Conservation (phyloP, 2,797 vertebrate genomes). For the Poeciliopsis paucimaculata region DNA sequence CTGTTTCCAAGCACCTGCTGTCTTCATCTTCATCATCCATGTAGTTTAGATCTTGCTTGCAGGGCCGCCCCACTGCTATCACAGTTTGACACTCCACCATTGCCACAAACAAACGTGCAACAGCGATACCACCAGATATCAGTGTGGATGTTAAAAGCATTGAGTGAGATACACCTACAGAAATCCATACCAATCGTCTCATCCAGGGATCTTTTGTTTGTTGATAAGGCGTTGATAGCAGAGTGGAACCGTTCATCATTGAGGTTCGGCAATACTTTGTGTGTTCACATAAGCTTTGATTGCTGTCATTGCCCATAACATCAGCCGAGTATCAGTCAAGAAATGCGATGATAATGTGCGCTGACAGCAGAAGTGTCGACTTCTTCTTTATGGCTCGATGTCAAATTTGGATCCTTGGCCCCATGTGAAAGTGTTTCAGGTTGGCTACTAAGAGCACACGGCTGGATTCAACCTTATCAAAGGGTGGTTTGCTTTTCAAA, state of each 20-base stretch:
- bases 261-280: constrained; percentile 38
- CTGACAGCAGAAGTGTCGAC: constrained; percentile 59
- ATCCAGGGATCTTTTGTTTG: constrained; percentile 31
- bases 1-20: constrained; percentile 48
- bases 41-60: constrained; percentile 24
- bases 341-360: constrained; percentile 60
- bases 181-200: constrained; percentile 33
- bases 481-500: constrained; percentile 15
- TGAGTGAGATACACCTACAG: constrained; percentile 22
- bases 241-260: constrained; percentile 35
- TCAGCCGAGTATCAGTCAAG: constrained; percentile 57
- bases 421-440: constrained; percentile 58
- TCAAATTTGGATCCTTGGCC: constrained; percentile 70
- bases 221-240: constrained; percentile 41
- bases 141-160: constrained; percentile 33
- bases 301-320: constrained; percentile 66
- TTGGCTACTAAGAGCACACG: constrained; percentile 62
- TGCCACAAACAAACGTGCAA: constrained; percentile 54
- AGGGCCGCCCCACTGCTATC: constrained; percentile 29
- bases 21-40: constrained; percentile 30
- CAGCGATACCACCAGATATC: constrained; percentile 24
- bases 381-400: constrained; percentile 53
- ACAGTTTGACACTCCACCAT: constrained; percentile 55
- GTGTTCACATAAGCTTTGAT: constrained; percentile 61
- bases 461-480: constrained; percentile 36